These are phyloP conservation scores for Philopedon plagiatum DNA, from an alignment of 2,888 invertebrate species.

Conservation along the genomic window DNA sequence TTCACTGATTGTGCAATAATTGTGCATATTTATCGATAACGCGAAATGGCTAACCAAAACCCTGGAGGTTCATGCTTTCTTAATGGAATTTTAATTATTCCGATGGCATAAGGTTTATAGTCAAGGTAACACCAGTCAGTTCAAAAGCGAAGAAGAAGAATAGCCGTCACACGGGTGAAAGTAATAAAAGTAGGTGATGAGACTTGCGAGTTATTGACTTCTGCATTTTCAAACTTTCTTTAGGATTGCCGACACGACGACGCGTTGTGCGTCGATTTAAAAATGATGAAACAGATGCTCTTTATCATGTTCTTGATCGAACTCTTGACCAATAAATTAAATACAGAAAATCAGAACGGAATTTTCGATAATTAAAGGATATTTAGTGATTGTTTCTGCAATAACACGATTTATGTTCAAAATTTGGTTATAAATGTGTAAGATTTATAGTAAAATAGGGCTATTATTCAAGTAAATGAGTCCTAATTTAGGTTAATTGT, in stretches of 20 bases:
- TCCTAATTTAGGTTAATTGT: too few species aligned
- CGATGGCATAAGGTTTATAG: constrained; percentile 10
- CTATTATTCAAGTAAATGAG: too few species aligned
- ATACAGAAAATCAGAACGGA: background rate
- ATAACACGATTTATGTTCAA: background rate
- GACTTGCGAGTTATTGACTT: constrained; percentile 25
- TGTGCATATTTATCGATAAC: too few species aligned
- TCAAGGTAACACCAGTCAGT: constrained; percentile 6
- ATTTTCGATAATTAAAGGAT: background rate
- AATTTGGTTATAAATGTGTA: background rate
- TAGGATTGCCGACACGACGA: background rate
- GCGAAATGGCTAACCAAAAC: too few species aligned
- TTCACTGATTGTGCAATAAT: too few species aligned
- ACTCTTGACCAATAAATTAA: background rate
- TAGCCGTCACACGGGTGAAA: constrained; percentile 43
- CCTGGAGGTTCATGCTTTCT: too few species aligned
- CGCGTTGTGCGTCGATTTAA: background rate
- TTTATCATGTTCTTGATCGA: background rate
- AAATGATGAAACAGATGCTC: constrained; percentile 7
- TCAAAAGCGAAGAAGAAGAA: constrained; percentile 9
- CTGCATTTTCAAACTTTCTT: constrained; percentile 20
- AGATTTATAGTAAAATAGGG: too few species aligned
- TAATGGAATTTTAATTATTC: constrained; percentile 2
- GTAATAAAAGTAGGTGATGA: constrained; percentile 49
- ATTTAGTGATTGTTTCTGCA: background rate